phyloP scores from a whole-genome alignment of 2,113 vertebrate genomes.

The Phoxinus phoxinus region DNA sequence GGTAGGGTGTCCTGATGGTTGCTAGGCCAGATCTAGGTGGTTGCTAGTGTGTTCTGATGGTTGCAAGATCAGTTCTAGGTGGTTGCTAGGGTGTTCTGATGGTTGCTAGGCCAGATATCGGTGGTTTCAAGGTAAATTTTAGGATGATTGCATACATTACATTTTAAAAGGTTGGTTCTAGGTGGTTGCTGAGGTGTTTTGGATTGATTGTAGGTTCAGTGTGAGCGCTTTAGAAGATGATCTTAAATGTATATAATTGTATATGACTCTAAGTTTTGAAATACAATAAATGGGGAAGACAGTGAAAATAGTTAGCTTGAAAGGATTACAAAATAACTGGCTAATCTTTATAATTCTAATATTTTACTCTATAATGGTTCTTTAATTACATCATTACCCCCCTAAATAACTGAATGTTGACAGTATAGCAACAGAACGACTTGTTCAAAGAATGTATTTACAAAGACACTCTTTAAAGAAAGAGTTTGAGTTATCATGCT shows the following conservation, averaged over 20 bases:
- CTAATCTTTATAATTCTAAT: neutral
- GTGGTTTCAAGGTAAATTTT: neutral
- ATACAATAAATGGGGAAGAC: neutral
- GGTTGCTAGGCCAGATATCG: neutral
- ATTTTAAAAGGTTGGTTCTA: neutral
- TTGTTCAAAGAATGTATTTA: neutral
- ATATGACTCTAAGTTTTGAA: neutral
- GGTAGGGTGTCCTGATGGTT: neutral
- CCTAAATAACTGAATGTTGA: neutral
- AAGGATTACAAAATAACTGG: neutral
- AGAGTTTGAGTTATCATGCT: neutral
- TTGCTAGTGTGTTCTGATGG: neutral
- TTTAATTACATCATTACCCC: conserved; percentile 9
- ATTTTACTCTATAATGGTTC: neutral
- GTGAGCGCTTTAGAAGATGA: too few relatives aligned
- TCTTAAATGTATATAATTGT: too few relatives aligned
- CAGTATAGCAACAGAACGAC: neutral
- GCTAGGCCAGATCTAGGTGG: neutral
- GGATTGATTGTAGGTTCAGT: too few relatives aligned
- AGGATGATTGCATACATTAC: neutral
- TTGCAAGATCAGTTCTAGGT: too few relatives aligned
- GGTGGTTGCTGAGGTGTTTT: neutral
- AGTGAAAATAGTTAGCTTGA: neutral
- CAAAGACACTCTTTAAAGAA: neutral
- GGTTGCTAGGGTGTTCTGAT: neutral